These are phyloP conservation scores for Pituophis catenifer DNA, from an alignment of 2,113 vertebrate species.

Conservation along the genomic window DNA sequence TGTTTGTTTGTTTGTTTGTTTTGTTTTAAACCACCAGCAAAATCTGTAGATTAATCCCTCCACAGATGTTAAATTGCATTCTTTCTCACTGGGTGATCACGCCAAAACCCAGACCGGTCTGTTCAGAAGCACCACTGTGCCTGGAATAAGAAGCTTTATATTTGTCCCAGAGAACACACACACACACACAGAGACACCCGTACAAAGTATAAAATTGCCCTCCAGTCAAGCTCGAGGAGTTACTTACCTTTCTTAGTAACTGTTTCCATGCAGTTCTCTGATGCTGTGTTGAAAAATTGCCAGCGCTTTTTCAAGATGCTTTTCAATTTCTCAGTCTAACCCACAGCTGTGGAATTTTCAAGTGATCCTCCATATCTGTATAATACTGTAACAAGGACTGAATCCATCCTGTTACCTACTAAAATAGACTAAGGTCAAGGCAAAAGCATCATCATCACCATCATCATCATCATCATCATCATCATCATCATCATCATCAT, in stretches of 20 bases:
- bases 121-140: not conserved
- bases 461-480: too few species aligned
- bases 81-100: not conserved
- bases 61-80: not conserved
- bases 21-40: not conserved
- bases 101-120: not conserved
- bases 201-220: not conserved
- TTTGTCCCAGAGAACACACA: not conserved
- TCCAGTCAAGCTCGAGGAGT: not conserved
- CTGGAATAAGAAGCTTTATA: not conserved
- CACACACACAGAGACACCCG: not conserved
- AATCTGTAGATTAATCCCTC: not conserved
- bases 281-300: not conserved
- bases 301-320: not conserved
- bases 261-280: not conserved
- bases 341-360: not conserved
- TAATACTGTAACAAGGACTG: not conserved
- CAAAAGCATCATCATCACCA: not conserved
- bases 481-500: too few species aligned
- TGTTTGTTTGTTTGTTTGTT: not conserved
- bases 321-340: not conserved
- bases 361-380: not conserved
- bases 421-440: not conserved
- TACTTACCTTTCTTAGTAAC: not conserved
- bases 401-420: not conserved